Percentiles rank a stretch among this genome's conserved stretches.
phyloP scores from a whole-genome alignment of 2,888 invertebrate species.

The Diloba caeruleocephala region DNA sequence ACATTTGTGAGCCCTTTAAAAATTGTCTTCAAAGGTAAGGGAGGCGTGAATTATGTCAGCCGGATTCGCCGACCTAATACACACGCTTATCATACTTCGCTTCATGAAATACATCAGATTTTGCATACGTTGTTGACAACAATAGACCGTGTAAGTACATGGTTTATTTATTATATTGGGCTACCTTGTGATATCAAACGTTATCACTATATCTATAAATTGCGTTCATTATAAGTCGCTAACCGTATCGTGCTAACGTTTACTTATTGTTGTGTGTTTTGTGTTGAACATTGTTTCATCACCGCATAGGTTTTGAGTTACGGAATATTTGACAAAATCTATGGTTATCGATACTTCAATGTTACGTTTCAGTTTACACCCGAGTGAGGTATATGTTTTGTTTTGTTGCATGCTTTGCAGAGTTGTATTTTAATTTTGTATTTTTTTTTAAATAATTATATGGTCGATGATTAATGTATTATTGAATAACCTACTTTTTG shows the following conservation, averaged over 20 bases:
- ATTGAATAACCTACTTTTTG: constrained; percentile 21
- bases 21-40: no score
- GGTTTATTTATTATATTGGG: constrained; percentile 67
- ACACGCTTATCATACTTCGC: constrained; percentile 5
- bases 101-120: constrained; percentile 36
- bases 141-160: constrained; percentile 22
- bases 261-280: constrained; percentile 62
- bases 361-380: constrained; percentile 75
- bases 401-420: constrained; percentile 11
- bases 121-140: constrained; percentile 27
- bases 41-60: no score
- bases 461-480: constrained; percentile 2
- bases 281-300: constrained; percentile 40
- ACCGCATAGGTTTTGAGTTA: constrained; percentile 5
- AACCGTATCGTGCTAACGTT: constrained; percentile 74
- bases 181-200: constrained; percentile 78
- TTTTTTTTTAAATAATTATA: constrained; percentile 8
- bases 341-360: constrained; percentile 54
- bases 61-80: constrained; percentile 1
- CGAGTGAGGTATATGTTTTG: constrained; percentile 67
- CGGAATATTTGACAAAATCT: constrained; percentile 11
- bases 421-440: constrained; percentile 6
- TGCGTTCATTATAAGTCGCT: constrained; percentile 75
- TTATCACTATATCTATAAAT: constrained; percentile 85
- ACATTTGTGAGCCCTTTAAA: no score